Base-by-base conservation (phyloP, 2,113 vertebrate species). In the Gallinago undulata region DNA sequence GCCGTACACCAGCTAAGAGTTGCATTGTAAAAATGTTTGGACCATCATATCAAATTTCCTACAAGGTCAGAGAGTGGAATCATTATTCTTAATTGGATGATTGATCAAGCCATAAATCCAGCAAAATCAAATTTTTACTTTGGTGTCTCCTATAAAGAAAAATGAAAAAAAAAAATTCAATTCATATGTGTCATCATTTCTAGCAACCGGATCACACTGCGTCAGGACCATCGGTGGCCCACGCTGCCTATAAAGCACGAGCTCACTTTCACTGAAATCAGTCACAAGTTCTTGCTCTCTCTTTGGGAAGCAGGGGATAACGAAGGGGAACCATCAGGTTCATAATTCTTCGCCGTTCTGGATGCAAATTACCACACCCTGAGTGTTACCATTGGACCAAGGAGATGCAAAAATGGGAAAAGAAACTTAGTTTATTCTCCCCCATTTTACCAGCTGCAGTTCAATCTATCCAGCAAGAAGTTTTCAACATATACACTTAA, bases 71-170 rank as follows among this genome's bases (percentile, higher is more conserved):
- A 51, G 53, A 81, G 64, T 35, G 66, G 55, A 94, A 95, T 85
- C 57, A 62, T 86, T 90, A 87, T 39, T 96, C 92, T 95, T 96
- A 94, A 94, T 84, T 81, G 41, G 67, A 80, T 48, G 89, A 97
- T 91, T 94, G 96, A 97, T 96, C 95, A 89, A 84, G 77, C 83
- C 80, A 70, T 93, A 93, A 96, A 94, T 96, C 63, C 74, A 90
- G 77, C 39, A 93, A 92, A 97, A 97, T 95, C 89, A 94, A 91
- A 96, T 94, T 93, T 92, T 94, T 62, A 67, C 69, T 90, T 93
- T 59, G 35, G 74, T 81, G 45, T 63, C 77, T 94, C 57, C 62
- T 84, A 63, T 43, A 55, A 86, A 81, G 45, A 87, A 63, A 93
- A 93, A 92, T 17, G 39, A 31, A 72, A 37, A 87, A 63, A 19